Evolutionary conservation across 2,888 invertebrate genomes (phyloP).

Genomic region (Macrophya annulata): DNA sequence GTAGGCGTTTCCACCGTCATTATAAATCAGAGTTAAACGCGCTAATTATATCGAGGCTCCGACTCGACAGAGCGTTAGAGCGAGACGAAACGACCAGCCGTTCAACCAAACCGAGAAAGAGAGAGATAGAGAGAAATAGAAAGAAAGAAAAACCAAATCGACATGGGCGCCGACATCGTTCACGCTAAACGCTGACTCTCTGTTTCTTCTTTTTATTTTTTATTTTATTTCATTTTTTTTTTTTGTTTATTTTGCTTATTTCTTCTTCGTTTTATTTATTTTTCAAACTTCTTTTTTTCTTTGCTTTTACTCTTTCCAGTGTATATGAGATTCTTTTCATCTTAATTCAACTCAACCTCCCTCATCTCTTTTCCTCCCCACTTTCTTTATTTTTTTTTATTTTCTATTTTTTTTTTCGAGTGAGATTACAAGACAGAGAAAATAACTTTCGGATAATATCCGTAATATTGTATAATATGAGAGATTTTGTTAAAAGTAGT

Average conservation of each 20-base stretch:
- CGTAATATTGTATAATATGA: too few species aligned
- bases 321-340: too few species aligned
- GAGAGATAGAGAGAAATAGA: slow-evolving; percentile 57
- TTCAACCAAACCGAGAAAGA: slow-evolving; percentile 38
- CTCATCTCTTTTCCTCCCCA: too few species aligned
- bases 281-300: background rate
- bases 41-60: slow-evolving; percentile 73
- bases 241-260: background rate
- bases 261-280: background rate
- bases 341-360: too few species aligned
- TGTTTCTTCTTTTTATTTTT: background rate
- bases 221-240: background rate
- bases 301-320: too few species aligned
- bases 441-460: too few species aligned
- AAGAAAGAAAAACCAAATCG: slow-evolving; percentile 38
- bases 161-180: slow-evolving; percentile 39
- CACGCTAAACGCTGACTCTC: slow-evolving; percentile 4
- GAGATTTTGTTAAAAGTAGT: too few species aligned
- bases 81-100: slow-evolving; percentile 9
- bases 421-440: too few species aligned
- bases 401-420: background rate
- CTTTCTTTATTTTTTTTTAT: background rate
- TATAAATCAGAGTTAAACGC: slow-evolving; percentile 77
- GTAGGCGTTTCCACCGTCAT: slow-evolving; percentile 75
- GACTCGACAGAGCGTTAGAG: slow-evolving; percentile 52